Base-by-base conservation (phyloP, 2,797 vertebrate genomes). In the Arnoldichthys spilopterus region DNA sequence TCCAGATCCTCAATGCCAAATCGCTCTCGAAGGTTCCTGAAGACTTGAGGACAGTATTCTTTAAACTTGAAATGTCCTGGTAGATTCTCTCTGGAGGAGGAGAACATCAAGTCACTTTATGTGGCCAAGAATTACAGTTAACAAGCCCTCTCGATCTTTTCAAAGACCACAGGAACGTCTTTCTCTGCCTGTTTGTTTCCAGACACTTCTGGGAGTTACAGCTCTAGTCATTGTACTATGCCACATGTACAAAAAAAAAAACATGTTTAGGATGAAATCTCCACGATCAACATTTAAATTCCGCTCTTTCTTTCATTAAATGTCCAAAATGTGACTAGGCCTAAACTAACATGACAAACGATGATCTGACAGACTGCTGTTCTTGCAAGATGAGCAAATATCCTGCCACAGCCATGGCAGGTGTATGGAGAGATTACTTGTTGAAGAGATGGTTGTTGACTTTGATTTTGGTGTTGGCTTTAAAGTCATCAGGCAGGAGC, bases 361-460 rank as follows among this genome's bases (percentile, higher is more conserved):
- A 68, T 24, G 11, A 24, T 13, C 30, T 28, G 20, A 49, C n/a
- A 43, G 20, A 26, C 12, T 28, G 34, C 51, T 6, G n/a, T 28
- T 1, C 51, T 43, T 59, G 1, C 4, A 11, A 68, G 16, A 24
- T 24, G 12, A 30, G 22, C 22, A 45, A 22, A 68, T 20, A 18
- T 24, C 40, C 64, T 67, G 64, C 22, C 40, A 18, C 40, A 15
- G 28, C 22, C 28, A 71, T 32, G 47, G 2, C 18, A 15, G n/a
- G n/a, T 30, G 43, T 67, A 61, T 72, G 74, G 40, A 45, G 59
- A 71, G 58, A 34, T 86, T 91, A 97, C 97, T 97, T 96, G 88
- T 98, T 98, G 87, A 98, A 98, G 82, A 98, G 96, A 84, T 98
- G 97, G 86, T 98, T 98, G 92, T 96, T 97, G 81, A 98, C 97